Conservation (phyloP, 2,888 invertebrate species). For the Argyresthia goedartella region DNA sequence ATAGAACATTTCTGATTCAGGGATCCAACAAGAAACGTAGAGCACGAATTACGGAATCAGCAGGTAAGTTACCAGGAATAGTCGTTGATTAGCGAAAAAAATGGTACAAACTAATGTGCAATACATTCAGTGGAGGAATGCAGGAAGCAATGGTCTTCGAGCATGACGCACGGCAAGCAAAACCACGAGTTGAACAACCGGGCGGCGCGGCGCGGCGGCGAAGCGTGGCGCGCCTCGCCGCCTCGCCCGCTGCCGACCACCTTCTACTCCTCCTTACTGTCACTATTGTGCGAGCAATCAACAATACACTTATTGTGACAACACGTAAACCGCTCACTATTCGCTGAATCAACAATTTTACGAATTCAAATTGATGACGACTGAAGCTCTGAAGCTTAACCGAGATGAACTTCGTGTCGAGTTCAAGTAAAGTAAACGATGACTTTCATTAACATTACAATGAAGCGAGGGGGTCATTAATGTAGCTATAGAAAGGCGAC, state of each 20-base stretch:
- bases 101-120: too few relatives aligned
- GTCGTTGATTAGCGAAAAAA: too few relatives aligned
- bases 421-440: background rate
- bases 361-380: background rate
- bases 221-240: conserved; percentile 58
- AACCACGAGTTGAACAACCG: conserved; percentile 51
- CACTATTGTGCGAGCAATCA: background rate
- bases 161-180: conserved; percentile 39
- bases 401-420: too few relatives aligned
- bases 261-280: conserved; percentile 13
- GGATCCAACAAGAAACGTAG: too few relatives aligned
- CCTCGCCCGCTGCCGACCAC: conserved; percentile 30
- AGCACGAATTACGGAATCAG: too few relatives aligned
- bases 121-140: conserved; percentile 22
- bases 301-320: background rate
- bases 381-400: background rate
- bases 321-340: background rate
- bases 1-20: too few relatives aligned
- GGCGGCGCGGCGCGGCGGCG: conserved; percentile 44
- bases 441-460: conserved; percentile 36
- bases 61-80: too few relatives aligned
- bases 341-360: background rate
- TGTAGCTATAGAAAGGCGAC: conserved; percentile 33
- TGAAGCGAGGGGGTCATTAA: conserved; percentile 31
- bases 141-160: conserved; percentile 53